phyloP scores from a whole-genome alignment of 2,113 vertebrate species.

The Anser brachyrhynchus region DNA sequence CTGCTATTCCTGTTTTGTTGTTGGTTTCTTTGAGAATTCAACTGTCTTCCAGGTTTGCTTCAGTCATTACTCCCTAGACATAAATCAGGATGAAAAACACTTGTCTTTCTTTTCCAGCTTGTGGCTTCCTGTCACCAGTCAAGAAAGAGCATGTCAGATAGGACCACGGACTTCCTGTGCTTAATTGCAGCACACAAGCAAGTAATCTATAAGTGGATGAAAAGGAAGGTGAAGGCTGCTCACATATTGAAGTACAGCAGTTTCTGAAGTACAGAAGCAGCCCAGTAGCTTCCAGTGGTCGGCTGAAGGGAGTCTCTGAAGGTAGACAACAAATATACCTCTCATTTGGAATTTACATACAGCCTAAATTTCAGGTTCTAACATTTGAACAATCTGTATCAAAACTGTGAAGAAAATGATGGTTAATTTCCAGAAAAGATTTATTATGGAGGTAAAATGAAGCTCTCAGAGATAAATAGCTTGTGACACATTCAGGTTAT shows the following conservation, averaged over 20 bases:
- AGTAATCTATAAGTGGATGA: background rate
- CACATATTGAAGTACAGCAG: background rate
- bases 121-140: background rate
- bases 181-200: background rate
- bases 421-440: background rate
- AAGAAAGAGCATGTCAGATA: background rate
- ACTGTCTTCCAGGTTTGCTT: background rate
- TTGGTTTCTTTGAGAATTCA: background rate
- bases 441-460: background rate
- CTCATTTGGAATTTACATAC: background rate
- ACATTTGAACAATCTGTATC: background rate
- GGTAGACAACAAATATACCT: background rate
- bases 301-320: background rate
- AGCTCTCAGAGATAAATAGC: background rate
- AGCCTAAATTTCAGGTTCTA: background rate
- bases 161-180: background rate
- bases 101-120: background rate
- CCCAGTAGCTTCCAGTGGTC: background rate
- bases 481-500: background rate
- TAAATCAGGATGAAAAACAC: background rate
- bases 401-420: background rate
- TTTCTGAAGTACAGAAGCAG: background rate
- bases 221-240: background rate
- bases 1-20: background rate
- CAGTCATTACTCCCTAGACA: background rate